These are phyloP conservation scores for Eublepharis macularius DNA, from an alignment of 2,113 vertebrate genomes.

Conservation along the genomic window DNA sequence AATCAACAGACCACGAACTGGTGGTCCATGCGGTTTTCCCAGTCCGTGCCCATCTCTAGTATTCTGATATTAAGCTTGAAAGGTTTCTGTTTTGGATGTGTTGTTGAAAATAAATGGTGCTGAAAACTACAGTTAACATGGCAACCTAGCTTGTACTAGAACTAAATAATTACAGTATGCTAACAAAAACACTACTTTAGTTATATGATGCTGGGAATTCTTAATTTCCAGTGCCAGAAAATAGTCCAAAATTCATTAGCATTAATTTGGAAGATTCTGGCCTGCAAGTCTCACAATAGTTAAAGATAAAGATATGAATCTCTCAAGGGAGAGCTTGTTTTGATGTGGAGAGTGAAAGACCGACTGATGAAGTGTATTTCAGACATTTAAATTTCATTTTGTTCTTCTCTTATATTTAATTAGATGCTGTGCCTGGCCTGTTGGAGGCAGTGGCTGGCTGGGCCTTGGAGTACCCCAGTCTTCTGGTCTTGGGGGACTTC, in stretches of 20 bases:
- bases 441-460: too few relatives aligned
- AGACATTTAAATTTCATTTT: background rate
- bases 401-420: background rate
- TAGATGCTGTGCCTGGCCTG: too few relatives aligned
- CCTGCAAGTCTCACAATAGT: background rate
- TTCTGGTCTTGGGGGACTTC: too few relatives aligned
- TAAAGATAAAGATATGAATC: constrained; percentile 23
- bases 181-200: constrained; percentile 25
- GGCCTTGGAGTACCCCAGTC: too few relatives aligned
- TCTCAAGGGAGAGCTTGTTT: background rate
- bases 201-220: constrained; percentile 48
- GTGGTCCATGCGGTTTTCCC: too few relatives aligned
- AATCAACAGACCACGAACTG: too few relatives aligned
- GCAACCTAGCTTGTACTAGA: constrained; percentile 58
- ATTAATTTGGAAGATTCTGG: constrained; percentile 50
- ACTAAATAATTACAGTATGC: constrained; percentile 34
- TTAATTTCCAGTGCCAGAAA: constrained; percentile 48
- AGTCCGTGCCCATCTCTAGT: too few relatives aligned
- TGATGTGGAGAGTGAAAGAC: background rate
- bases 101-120: constrained; percentile 56
- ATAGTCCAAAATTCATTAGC: constrained; percentile 57
- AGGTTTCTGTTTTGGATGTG: constrained; percentile 35
- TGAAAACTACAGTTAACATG: constrained; percentile 56
- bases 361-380: background rate
- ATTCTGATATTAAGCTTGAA: constrained; percentile 49